Percentiles rank a stretch among this genome's conserved stretches.
phyloP scores from a whole-genome alignment of 2,797 vertebrate genomes.

The Crax fasciolata region DNA sequence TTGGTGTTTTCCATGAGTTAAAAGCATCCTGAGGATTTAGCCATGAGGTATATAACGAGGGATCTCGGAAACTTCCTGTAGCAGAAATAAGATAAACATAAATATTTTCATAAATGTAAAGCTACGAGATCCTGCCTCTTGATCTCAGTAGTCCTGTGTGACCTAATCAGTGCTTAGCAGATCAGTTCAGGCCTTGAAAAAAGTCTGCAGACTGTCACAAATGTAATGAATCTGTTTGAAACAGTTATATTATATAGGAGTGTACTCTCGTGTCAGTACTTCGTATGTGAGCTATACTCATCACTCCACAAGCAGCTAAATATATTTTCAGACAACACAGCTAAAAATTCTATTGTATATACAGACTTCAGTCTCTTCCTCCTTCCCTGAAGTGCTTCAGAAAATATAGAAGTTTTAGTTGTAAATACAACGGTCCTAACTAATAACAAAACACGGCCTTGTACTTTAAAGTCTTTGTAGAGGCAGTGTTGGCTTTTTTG shows the following conservation, averaged over 20 bases:
- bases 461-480: background rate
- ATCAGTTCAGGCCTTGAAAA: background rate
- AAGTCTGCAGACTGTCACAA: background rate
- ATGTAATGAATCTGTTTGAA: background rate
- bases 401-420: background rate
- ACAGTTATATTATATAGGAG: background rate
- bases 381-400: background rate
- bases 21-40: conserved; percentile 85
- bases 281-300: background rate
- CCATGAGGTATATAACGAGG: conserved; percentile 92
- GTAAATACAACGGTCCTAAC: background rate
- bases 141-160: background rate
- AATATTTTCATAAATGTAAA: background rate
- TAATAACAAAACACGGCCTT: rapidly evolving
- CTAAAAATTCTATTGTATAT: background rate
- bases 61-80: conserved; percentile 89
- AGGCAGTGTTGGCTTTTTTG: background rate
- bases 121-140: background rate
- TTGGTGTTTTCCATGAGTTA: conserved; percentile 88
- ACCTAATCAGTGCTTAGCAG: background rate
- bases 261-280: background rate
- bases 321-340: background rate
- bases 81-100: background rate
- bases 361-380: background rate
- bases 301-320: background rate